A percentile compares a stretch with the other conserved stretches of the same genome.
Conservation (phyloP, 2,888 invertebrate species). For the Megalurothrips usitatus region DNA sequence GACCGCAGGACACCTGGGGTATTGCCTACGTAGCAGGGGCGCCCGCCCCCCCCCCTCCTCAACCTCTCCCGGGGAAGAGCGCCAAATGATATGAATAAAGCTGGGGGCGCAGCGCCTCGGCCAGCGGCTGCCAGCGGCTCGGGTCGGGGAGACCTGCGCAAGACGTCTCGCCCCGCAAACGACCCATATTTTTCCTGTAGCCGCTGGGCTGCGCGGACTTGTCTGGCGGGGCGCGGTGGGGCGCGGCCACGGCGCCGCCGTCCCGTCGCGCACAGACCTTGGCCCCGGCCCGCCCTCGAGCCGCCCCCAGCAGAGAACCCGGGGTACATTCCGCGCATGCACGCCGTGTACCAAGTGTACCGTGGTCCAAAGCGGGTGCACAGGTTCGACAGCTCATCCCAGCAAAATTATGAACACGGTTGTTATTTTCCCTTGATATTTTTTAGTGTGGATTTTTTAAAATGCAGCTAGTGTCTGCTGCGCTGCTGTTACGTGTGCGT, state of each 20-base stretch:
- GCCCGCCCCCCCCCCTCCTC: not conserved
- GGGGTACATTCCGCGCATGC: too few species aligned
- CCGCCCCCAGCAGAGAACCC: not conserved
- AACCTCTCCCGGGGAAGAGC: not conserved
- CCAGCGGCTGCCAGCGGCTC: too few species aligned
- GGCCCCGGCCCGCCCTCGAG: not conserved
- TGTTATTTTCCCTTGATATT: too few species aligned
- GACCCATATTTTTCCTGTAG: slow-evolving; percentile 20
- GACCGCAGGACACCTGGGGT: slow-evolving; percentile 2
- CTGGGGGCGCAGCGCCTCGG: not conserved
- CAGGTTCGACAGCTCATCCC: too few species aligned
- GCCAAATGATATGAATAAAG: slow-evolving; percentile 25
- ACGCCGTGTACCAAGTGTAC: too few species aligned
- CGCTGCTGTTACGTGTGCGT: too few species aligned
- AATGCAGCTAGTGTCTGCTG: too few species aligned
- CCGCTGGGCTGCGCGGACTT: not conserved
- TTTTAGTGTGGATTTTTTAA: too few species aligned
- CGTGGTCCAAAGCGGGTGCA: too few species aligned
- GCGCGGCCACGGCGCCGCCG: too few species aligned
- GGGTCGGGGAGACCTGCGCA: not conserved
- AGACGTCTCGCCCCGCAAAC: slow-evolving; percentile 20
- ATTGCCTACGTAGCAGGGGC: not conserved
- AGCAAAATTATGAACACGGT: too few species aligned
- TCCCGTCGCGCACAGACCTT: too few species aligned
- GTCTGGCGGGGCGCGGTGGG: not conserved